phyloP scores from a whole-genome alignment of 1,140 invertebrate genomes.

The Leptoteleia sp. region DNA sequence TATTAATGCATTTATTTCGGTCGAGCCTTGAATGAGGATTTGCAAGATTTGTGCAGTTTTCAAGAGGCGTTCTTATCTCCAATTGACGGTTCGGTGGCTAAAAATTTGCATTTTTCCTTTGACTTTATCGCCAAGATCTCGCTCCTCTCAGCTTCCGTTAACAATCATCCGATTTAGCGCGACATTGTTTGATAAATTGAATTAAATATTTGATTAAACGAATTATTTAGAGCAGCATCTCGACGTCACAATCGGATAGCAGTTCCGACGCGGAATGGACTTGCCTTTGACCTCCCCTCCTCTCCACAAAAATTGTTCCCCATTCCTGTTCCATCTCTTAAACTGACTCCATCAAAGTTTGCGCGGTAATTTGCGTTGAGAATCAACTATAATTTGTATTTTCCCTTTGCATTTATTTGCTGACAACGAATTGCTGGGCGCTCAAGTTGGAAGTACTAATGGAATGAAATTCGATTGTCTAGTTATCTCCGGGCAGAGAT shows the following conservation, averaged over 20 bases:
- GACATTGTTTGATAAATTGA: slow-evolving; percentile 6
- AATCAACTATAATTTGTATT: slow-evolving; percentile 9
- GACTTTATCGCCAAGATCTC: no score
- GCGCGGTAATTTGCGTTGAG: slow-evolving; percentile 21
- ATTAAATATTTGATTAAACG: background rate
- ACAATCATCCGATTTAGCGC: slow-evolving; percentile 3
- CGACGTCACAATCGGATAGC: slow-evolving; percentile 25
- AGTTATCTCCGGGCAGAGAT: slow-evolving; percentile 90
- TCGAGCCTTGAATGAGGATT: slow-evolving; percentile 47
- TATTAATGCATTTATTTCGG: slow-evolving; percentile 59
- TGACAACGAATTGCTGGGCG: slow-evolving; percentile 2
- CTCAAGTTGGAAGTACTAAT: no score
- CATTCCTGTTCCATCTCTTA: background rate
- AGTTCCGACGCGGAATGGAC: slow-evolving; percentile 25
- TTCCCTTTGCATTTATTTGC: slow-evolving; percentile 22
- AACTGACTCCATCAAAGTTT: background rate
- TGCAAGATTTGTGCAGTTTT: slow-evolving; percentile 26
- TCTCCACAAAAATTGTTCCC: no score
- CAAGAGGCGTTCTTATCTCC: slow-evolving; percentile 19
- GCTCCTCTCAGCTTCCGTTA: slow-evolving; percentile 38
- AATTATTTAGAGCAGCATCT: slow-evolving; percentile 41
- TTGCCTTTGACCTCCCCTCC: slow-evolving; percentile 26
- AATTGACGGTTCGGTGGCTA: slow-evolving; percentile 1
- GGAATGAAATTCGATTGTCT: slow-evolving; percentile 43
- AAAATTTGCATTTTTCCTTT: no score